Percentiles rank a stretch among this genome's conserved stretches.
phyloP scores from a whole-genome alignment of 2,888 invertebrate species.

The Eupithecia pulchellata region DNA sequence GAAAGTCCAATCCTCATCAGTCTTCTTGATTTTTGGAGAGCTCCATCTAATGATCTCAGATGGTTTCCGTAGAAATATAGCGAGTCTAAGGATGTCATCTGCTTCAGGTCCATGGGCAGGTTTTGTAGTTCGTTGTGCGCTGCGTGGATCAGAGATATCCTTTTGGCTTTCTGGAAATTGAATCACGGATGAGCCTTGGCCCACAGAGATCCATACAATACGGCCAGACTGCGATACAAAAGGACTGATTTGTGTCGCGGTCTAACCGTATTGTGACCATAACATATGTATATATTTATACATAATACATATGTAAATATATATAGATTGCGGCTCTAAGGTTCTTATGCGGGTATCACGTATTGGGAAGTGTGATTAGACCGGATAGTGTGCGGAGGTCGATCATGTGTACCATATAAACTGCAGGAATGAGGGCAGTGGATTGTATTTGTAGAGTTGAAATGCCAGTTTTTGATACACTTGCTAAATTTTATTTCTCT shows the following conservation, averaged over 20 bases:
- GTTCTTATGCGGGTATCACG: too few relatives aligned
- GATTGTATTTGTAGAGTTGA: too few relatives aligned
- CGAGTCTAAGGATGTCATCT: conserved; percentile 88
- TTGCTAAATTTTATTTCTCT: too few relatives aligned
- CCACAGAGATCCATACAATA: not conserved
- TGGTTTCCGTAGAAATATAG: conserved; percentile 90
- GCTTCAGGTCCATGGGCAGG: conserved; percentile 89
- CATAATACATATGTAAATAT: too few relatives aligned
- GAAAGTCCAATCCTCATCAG: conserved; percentile 88
- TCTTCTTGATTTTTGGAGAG: conserved; percentile 88
- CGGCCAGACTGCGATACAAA: not conserved
- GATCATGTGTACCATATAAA: too few relatives aligned
- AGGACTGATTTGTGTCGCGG: not conserved
- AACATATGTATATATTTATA: too few relatives aligned
- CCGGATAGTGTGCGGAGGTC: too few relatives aligned
- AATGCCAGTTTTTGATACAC: too few relatives aligned
- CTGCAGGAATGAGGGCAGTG: too few relatives aligned
- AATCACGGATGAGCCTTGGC: not conserved
- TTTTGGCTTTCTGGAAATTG: conserved; percentile 82
- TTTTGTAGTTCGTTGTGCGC: conserved; percentile 89
- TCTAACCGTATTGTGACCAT: too few relatives aligned
- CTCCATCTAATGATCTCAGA: conserved; percentile 89
- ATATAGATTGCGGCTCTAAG: too few relatives aligned
- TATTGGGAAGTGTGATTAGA: too few relatives aligned
- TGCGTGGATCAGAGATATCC: conserved; percentile 89